These are phyloP conservation scores for Mustela nigripes DNA, from an alignment of 2,113 vertebrate genomes.

Conservation along the genomic window DNA sequence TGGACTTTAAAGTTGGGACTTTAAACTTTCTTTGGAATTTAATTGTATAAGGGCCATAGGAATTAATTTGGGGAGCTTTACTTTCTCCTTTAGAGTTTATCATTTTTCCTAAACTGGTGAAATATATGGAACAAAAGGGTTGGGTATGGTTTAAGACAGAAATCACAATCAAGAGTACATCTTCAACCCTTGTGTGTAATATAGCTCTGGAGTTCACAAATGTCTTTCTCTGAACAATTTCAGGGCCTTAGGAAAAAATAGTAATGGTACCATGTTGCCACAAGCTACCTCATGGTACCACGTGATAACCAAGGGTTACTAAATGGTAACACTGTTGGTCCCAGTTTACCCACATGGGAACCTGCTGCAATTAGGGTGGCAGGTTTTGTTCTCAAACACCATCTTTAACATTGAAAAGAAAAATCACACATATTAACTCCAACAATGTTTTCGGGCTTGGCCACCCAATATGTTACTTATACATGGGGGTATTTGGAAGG, in stretches of 20 bases:
- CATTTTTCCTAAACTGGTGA: background rate
- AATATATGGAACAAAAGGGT: background rate
- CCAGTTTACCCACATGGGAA: background rate
- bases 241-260: background rate
- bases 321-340: background rate
- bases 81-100: background rate
- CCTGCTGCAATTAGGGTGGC: background rate
- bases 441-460: background rate
- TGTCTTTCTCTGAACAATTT: background rate
- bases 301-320: background rate
- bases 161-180: background rate
- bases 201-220: background rate
- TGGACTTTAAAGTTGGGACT: background rate
- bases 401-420: background rate
- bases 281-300: background rate
- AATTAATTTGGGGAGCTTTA: background rate
- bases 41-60: background rate
- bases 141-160: background rate
- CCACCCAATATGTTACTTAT: conserved; percentile 60
- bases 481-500: conserved; percentile 42
- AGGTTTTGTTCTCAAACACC: background rate
- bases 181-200: background rate
- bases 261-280: background rate
- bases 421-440: background rate
- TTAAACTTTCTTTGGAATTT: background rate